A percentile compares a stretch with the other conserved stretches of the same genome.
Conservation (phyloP, 2,888 invertebrate species). For the Hypomecis punctinalis region DNA sequence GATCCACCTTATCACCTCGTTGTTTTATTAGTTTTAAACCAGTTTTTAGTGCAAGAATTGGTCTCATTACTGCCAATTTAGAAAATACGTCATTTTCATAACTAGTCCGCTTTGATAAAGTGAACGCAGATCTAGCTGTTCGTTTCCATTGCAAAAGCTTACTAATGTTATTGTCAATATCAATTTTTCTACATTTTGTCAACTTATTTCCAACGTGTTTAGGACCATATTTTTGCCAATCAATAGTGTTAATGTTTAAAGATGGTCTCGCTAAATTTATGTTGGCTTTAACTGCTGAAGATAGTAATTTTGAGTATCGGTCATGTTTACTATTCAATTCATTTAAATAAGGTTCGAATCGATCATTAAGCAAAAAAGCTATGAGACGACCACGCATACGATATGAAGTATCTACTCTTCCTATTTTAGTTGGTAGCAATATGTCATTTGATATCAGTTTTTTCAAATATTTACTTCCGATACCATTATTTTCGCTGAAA, state of each 20-base stretch:
- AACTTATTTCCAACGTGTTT: constrained; percentile 60
- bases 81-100: constrained; percentile 46
- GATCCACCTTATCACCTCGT: constrained; percentile 42
- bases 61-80: constrained; percentile 47
- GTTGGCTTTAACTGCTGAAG: not conserved
- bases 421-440: constrained; percentile 14
- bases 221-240: constrained; percentile 58
- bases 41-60: constrained; percentile 52
- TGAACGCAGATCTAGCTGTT: constrained; percentile 54
- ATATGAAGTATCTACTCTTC: too few species aligned
- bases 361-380: too few species aligned
- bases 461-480: constrained; percentile 54
- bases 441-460: constrained; percentile 42
- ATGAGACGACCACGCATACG: too few species aligned
- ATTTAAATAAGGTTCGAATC: too few species aligned
- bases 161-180: constrained; percentile 45
- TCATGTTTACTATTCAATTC: too few species aligned
- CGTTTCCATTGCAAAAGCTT: constrained; percentile 51
- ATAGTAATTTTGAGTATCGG: too few species aligned
- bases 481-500: constrained; percentile 43
- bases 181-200: constrained; percentile 48
- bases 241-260: constrained; percentile 51
- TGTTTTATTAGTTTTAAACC: constrained; percentile 47
- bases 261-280: constrained; percentile 37
- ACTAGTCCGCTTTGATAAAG: constrained; percentile 49